Base-by-base conservation (phyloP, 2,113 vertebrate species). In the Austrofundulus limnaeus region DNA sequence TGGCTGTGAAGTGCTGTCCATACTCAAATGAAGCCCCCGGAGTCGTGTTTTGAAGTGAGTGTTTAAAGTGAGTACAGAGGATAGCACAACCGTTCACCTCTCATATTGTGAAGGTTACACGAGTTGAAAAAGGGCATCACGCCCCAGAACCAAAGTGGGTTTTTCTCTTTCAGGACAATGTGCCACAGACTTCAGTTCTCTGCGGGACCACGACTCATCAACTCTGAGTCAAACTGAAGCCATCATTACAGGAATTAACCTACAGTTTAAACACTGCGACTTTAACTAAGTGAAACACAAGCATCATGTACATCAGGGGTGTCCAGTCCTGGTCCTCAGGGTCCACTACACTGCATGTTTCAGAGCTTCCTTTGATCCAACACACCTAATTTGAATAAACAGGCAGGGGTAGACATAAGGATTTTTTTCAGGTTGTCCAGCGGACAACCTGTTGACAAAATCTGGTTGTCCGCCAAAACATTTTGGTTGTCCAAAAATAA, bases 31-130 rank as follows among this genome's bases (percentile, higher is more conserved):
- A 83, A 81, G 43, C 80, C 77, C 83, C 34, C 10, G 62, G 77
- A 85, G 84, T 71, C 43, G 4, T 78, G 77, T 80, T 85, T 85
- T 86, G 83, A 85, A 85, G 81, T 75, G 72, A 66, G 71, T 39
- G 45, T 82, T 87, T 75, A 67, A 80, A 88, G 81, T 61, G 83
- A 84, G 78, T 78, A 82, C 83, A 84, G 78, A 82, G 81, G 81
- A 80, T 20, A 70, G 78, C 83, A 68, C 77, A 63, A 78, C 65
- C 63, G 71, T 68, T 80, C 82, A 78, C 74, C 81, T 80, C 83
- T 82, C 58, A 70, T 66, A 76, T 64, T 67, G 59, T 63, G 83
- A 88, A 88, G 88, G 88, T 87, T 83, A 78, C 79, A 81, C 51
- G 62, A 73, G 75, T 84, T 65, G 74, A 83, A 62, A 87, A 88